Evolutionary conservation across 2,113 vertebrate species (phyloP).

Genomic region (Atrichornis clamosus): DNA sequence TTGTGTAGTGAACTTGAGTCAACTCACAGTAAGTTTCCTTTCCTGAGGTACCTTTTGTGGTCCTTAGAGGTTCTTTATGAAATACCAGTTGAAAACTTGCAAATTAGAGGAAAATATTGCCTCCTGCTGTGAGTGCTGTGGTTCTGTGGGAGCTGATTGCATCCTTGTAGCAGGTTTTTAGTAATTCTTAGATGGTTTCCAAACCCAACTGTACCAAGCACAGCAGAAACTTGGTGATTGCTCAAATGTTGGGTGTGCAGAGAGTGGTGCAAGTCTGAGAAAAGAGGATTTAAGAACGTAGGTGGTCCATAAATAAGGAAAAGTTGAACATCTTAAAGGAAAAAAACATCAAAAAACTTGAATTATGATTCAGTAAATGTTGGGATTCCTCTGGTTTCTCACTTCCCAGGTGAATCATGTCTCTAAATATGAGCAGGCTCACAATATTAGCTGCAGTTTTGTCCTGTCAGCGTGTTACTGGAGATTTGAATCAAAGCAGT

Average conservation of each 20-base stretch:
- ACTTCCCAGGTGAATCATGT: not conserved
- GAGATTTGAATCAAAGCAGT: slow-evolving; percentile 19
- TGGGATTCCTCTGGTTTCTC: slow-evolving; percentile 1
- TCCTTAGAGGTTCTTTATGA: not conserved
- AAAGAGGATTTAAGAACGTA: not conserved
- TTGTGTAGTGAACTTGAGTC: not conserved
- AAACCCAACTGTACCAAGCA: not conserved
- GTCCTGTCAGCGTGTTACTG: not conserved
- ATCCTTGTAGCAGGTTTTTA: not conserved
- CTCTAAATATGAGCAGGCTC: not conserved
- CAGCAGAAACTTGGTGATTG: not conserved
- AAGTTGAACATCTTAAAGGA: not conserved
- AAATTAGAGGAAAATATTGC: not conserved
- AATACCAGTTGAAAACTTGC: not conserved
- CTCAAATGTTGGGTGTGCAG: not conserved
- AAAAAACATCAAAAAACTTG: not conserved
- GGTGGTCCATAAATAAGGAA: not conserved
- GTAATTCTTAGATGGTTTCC: not conserved
- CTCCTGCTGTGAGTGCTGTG: not conserved
- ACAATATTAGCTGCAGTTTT: slow-evolving; percentile 3
- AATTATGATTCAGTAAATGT: not conserved
- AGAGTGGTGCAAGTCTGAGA: not conserved
- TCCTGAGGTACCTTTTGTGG: not conserved
- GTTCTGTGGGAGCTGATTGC: not conserved
- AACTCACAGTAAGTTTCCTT: not conserved